Evolutionary conservation across 2,888 invertebrate genomes (phyloP).

Genomic region (Acrobasis suavella): DNA sequence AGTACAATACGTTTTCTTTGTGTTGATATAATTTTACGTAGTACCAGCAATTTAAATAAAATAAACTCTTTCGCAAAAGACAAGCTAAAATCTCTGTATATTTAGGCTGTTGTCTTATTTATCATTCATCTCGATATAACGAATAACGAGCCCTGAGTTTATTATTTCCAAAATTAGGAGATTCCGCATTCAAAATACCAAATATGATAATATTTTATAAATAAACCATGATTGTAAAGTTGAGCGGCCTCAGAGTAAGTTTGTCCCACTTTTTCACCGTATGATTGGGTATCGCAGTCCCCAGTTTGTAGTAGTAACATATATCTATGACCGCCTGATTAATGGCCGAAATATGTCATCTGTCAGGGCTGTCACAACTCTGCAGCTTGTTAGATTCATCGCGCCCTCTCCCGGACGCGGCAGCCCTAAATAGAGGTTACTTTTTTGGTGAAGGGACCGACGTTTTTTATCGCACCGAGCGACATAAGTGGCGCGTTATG

Average conservation of each 20-base stretch:
- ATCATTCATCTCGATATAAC: background rate
- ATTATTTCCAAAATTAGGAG: background rate
- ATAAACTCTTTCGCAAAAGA: too few relatives aligned
- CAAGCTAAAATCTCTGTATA: background rate
- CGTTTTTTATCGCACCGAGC: constrained; percentile 57
- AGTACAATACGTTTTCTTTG: too few relatives aligned
- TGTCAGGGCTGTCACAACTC: constrained; percentile 78
- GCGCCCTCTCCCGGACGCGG: constrained; percentile 61
- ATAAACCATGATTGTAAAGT: constrained; percentile 10
- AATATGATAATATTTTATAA: background rate
- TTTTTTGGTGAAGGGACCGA: constrained; percentile 64
- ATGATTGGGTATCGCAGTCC: constrained; percentile 47
- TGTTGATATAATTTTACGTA: too few relatives aligned
- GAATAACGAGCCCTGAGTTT: background rate
- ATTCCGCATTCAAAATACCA: constrained; percentile 1
- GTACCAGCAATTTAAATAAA: too few relatives aligned
- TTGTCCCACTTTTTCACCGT: constrained; percentile 32
- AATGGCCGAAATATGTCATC: constrained; percentile 78
- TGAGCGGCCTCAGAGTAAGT: constrained; percentile 21
- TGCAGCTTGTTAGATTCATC: constrained; percentile 75
- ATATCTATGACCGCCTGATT: constrained; percentile 71
- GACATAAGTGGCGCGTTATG: constrained; percentile 57
- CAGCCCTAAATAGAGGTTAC: constrained; percentile 67
- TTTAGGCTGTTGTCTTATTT: background rate
- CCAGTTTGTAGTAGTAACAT: constrained; percentile 55